Percentiles rank a stretch among this genome's conserved stretches.
Evolutionary conservation across 37 sponge, comb jelly and placozoan genomes (phyloP).

Genomic region (Halichondria panicea): DNA sequence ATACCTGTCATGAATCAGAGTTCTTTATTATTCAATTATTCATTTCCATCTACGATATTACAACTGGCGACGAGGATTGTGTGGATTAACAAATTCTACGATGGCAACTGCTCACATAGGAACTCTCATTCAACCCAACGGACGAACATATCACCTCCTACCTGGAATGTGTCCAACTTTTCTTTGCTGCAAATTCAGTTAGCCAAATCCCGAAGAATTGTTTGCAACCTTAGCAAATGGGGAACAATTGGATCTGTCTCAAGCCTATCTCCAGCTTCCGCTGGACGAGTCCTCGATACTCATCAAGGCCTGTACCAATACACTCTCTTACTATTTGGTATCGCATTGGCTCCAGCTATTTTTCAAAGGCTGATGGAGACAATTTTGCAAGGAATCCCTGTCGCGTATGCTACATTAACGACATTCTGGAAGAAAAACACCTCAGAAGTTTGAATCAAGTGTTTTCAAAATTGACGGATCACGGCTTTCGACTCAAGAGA

Average conservation of each 20-base stretch:
- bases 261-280: constrained; percentile 34
- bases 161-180: too few species aligned
- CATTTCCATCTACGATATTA: too few species aligned
- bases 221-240: constrained; percentile 34
- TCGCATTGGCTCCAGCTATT: constrained; percentile 34
- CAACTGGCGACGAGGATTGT: too few species aligned
- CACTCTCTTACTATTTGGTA: constrained; percentile 12
- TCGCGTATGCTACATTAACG: constrained; percentile 38
- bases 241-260: constrained; percentile 17
- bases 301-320: constrained; percentile 19
- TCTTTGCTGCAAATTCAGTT: too few species aligned
- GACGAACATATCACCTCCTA: too few species aligned
- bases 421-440: constrained; percentile 36
- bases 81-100: too few species aligned
- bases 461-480: constrained; percentile 9
- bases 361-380: constrained; percentile 43
- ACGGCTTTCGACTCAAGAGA: constrained; percentile 1
- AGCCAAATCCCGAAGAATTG: constrained; percentile 44
- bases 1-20: too few species aligned
- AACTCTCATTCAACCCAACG: too few species aligned
- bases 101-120: too few species aligned
- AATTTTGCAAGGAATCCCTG: constrained; percentile 30
- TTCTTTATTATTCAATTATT: too few species aligned
- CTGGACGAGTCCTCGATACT: constrained; percentile 32
- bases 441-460: constrained; percentile 23